Base-by-base conservation (phyloP, 2,888 invertebrate species). In the Syrphus vitripennis region DNA sequence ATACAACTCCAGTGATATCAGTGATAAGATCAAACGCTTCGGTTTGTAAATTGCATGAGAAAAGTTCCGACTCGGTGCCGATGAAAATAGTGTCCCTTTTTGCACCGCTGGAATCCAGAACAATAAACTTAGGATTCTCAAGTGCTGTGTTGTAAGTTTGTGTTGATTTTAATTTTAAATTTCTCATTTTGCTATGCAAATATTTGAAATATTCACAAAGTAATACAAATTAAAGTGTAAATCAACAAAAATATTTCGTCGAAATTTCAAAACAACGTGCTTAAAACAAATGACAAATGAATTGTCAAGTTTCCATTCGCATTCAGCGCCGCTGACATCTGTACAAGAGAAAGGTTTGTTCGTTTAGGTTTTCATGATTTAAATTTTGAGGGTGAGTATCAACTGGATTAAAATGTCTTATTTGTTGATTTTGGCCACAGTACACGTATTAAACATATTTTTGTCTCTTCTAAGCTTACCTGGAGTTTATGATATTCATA, bases 81-180 rank as follows among this genome's bases (percentile, higher is more conserved):
- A 72, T 79, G 1, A 86, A 77, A 31, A 90, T 88, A 5, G 76
- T 88, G 14, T 83, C 88, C 19, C 84, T 87, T 9, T 80, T 83
- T 3, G 34, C 12, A 21, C 83, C 78, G 45, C 89, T 90, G 2
- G 90, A 89, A 76, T 90, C 89, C 7, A 91, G 83, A 9, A 91
- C 75, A 3, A 91, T 59, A 71, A 89, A 89, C 31, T 89, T 90
- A 0, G 89, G 75, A 63, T 89, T 79, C 3, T n/a, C 12, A 9
- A 90, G 78, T 0, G 72, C 86, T 3, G 88, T 83, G 4, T 37
- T 65, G 21, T 88, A 83, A 70, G 89, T 89, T 31, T 88, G 89
- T 59, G 88, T 88, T 79, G 89, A 91, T 86, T 89, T 89, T 57
- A 91, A 70, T 82, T 90, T 91, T 31, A 91, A 88, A 88, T 91